Evolutionary conservation across 2,888 invertebrate genomes (phyloP), one percentile per base, ranked within the genome.

Genomic region (Platerodrilus igneus): DNA sequence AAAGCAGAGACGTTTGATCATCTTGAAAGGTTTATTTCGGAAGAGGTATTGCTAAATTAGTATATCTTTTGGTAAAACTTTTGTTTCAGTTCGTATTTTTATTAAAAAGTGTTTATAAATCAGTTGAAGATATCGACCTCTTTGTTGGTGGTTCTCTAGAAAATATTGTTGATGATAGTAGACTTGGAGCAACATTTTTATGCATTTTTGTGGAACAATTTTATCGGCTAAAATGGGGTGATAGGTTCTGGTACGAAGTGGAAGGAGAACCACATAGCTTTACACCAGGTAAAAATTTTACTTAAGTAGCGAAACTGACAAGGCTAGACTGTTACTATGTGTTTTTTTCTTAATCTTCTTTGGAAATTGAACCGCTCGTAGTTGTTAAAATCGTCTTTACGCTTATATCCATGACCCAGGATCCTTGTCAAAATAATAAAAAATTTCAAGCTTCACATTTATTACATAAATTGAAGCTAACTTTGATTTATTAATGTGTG

Each of bases 151-250:
- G 81, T 1, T 67, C 85, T 2, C 67, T 83, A 1, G 87, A 88
- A 58, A 67, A 68, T 16, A 71, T 79, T 0, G 61, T 74, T 0
- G 66, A 73, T 0, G 82, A 77, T 3, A 81, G 79, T 0, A 62
- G 81, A 14, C 71, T 87, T 1, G 86, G 87, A 0, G 75, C 75
- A 0, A 83, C 84, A 2, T 85, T 86, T 58, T 75, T 78, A 1
- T 81, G 85, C 53, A 78, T 88, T 26, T 76, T 87, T 17, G 83
- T 80, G 4, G 82, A 82, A 59, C 86, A 86, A 63, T 83, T 83
- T 64, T 70, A 77, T 1, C 71, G 77, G 29, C 66, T 77, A 16
- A 75, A 78, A 58, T 69, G 68, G 30, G 84, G 83, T 1, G 87
- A 88, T 63, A 70, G 85, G 9, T 86, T 82, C 63, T 87, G 76